Percentiles rank a stretch among this genome's conserved stretches.
Conservation (phyloP, 2,888 invertebrate species). For the Himalopsyche japonica region DNA sequence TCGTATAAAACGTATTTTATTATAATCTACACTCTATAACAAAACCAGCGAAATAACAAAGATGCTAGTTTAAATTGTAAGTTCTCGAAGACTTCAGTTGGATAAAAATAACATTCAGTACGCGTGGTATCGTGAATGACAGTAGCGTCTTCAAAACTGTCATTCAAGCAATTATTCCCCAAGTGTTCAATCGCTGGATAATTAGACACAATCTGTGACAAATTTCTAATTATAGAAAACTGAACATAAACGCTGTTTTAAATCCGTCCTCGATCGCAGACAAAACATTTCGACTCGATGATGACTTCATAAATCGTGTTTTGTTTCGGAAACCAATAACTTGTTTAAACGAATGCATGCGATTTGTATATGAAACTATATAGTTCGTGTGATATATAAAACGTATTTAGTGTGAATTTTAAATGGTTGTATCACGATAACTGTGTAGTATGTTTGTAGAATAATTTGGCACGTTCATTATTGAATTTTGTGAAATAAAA, state of each 20-base stretch:
- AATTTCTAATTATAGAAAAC: conserved; percentile 13
- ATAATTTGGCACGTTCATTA: no score
- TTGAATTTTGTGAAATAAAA: no score
- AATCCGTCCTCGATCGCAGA: not conserved
- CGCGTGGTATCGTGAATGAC: no score
- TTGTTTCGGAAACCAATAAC: not conserved
- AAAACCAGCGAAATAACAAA: no score
- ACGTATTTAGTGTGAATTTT: not conserved
- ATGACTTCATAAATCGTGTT: not conserved
- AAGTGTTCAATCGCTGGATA: not conserved
- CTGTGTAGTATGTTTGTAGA: no score
- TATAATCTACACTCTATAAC: no score
- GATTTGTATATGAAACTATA: not conserved
- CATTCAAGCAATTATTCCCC: not conserved
- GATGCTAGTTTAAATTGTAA: no score
- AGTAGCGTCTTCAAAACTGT: no score
- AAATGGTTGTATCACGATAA: not conserved
- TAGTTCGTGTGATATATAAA: not conserved
- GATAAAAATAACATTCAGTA: no score
- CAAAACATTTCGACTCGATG: not conserved
- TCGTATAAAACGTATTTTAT: no score
- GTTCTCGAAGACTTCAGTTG: no score
- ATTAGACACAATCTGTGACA: not conserved
- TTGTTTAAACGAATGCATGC: not conserved
- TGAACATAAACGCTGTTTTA: not conserved